These are phyloP conservation scores for Hucho hucho DNA, from an alignment of 2,113 vertebrate genomes.

Conservation along the genomic window DNA sequence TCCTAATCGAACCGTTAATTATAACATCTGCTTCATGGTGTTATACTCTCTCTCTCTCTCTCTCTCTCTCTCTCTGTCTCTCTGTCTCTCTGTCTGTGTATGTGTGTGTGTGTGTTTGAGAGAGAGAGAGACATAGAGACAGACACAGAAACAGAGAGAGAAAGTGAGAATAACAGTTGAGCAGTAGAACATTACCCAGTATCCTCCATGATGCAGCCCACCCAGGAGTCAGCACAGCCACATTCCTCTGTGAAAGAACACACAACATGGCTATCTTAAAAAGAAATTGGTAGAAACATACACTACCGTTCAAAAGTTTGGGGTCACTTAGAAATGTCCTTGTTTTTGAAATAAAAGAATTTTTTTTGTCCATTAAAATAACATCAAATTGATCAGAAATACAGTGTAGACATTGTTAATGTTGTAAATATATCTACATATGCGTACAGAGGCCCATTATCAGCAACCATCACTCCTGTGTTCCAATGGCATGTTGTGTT, in stretches of 20 bases:
- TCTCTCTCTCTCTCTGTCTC: conserved; percentile 2
- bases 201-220: conserved; percentile 95
- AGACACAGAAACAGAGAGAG: not conserved
- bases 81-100: conserved; percentile 8
- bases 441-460: too few species aligned
- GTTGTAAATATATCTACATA: too few species aligned
- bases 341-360: too few species aligned
- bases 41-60: not conserved
- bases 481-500: too few species aligned
- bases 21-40: not conserved
- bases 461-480: too few species aligned
- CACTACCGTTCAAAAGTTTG: too few species aligned
- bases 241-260: conserved; percentile 78
- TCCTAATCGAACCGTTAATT: not conserved
- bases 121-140: not conserved
- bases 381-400: too few species aligned
- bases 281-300: not conserved
- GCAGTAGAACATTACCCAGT: conserved; percentile 79
- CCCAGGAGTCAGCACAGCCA: conserved; percentile 85
- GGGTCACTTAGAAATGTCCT: too few species aligned
- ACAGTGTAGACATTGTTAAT: too few species aligned
- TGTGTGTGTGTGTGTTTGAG: conserved; percentile 4
- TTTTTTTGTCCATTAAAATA: too few species aligned
- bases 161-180: not conserved
- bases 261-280: not conserved